Evolutionary conservation across 2,113 vertebrate species (phyloP).

Genomic region (Sinocyclocheilus grahami): DNA sequence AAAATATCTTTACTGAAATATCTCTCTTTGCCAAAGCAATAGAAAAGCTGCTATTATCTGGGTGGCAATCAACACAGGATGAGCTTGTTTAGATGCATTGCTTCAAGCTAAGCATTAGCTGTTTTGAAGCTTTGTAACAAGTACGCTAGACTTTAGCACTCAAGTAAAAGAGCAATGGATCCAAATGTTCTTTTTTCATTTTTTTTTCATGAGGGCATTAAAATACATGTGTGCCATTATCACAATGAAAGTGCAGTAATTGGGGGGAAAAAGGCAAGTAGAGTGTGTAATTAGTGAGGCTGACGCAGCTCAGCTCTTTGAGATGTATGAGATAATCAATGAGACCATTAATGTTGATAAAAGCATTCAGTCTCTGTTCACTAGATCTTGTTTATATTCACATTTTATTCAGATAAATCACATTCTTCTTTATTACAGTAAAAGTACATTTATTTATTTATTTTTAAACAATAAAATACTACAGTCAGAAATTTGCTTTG

Average conservation of each 20-base stretch:
- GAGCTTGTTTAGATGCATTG: conserved; percentile 22
- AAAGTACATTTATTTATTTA: background rate
- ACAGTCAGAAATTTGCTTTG: background rate
- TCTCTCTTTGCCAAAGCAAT: background rate
- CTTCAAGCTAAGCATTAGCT: background rate
- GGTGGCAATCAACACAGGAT: conserved; percentile 11
- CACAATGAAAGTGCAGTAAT: conserved; percentile 10
- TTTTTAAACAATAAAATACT: background rate
- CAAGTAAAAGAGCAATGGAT: background rate
- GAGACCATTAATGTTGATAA: conserved; percentile 41
- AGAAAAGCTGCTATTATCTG: background rate
- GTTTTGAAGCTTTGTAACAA: background rate
- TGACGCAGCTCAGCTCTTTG: background rate
- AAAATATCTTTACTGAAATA: background rate
- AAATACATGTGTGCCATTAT: conserved; percentile 13
- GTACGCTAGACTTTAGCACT: background rate
- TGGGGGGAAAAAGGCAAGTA: background rate
- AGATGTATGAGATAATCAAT: conserved; percentile 30
- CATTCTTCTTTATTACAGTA: background rate
- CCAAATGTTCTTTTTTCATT: background rate
- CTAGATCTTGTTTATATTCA: background rate
- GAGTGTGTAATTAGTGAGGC: background rate
- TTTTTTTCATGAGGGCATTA: background rate
- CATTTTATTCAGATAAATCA: background rate
- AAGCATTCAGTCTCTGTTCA: conserved; percentile 32